Evolutionary conservation across 2,797 vertebrate species (phyloP).

Genomic region (Chelonia mydas): DNA sequence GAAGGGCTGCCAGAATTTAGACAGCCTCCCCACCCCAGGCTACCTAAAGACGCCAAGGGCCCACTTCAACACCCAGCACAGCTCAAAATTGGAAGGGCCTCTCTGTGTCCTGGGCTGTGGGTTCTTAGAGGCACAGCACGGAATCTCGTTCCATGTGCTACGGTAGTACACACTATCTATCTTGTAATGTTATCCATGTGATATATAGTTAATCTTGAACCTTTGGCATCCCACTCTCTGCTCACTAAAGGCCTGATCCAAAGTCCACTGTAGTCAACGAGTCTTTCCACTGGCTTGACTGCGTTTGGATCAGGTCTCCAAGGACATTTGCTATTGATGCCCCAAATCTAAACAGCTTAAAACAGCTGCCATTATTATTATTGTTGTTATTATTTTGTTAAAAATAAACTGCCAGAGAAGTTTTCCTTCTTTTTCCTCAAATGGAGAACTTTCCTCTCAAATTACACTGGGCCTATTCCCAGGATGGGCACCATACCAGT

Average conservation of each 20-base stretch:
- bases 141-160: background rate
- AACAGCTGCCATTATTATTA: background rate
- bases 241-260: background rate
- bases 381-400: background rate
- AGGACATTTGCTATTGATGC: background rate
- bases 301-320: background rate
- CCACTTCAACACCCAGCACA: background rate
- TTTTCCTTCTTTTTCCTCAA: conserved; percentile 7
- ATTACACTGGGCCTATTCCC: conserved; percentile 3
- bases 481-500: conserved; percentile 13
- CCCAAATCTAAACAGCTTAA: conserved; percentile 3
- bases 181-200: background rate
- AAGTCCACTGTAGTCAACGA: background rate
- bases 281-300: background rate
- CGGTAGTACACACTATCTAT: background rate
- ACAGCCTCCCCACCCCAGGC: background rate
- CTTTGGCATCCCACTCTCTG: background rate
- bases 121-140: background rate
- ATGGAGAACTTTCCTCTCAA: conserved; percentile 29
- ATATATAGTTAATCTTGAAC: background rate
- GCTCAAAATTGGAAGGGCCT: background rate
- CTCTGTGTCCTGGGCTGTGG: background rate
- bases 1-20: background rate
- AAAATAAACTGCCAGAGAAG: background rate
- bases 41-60: background rate